phyloP scores from a whole-genome alignment of 2,113 vertebrate genomes.

The Formicarius rufipectus region DNA sequence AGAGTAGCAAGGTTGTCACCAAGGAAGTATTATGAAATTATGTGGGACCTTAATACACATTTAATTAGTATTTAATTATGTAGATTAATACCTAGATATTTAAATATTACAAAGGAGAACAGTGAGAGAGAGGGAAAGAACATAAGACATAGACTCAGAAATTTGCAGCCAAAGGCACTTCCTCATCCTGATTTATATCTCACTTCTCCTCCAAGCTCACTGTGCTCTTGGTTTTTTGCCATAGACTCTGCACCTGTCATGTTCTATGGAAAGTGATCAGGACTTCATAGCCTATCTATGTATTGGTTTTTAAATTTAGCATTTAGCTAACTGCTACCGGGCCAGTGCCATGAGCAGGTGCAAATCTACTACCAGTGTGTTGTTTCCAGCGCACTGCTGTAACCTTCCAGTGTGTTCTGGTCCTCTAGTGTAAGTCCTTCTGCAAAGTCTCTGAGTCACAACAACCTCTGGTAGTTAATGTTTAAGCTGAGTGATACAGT shows the following conservation, averaged over 20 bases:
- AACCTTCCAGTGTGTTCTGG: not conserved
- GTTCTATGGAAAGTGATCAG: not conserved
- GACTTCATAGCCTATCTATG: not conserved
- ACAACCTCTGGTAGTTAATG: not conserved
- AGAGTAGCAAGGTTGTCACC: not conserved
- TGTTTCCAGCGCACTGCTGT: not conserved
- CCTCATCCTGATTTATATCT: not conserved
- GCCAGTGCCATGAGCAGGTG: not conserved
- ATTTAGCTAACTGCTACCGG: not conserved
- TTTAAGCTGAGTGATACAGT: not conserved
- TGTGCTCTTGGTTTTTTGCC: not conserved
- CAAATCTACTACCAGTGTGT: not conserved
- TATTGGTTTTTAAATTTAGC: not conserved
- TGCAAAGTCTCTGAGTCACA: not conserved
- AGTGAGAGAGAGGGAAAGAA: not conserved
- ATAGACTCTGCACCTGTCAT: not conserved
- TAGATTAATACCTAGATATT: not conserved
- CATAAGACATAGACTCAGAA: not conserved
- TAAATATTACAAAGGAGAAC: not conserved
- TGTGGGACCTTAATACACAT: not conserved
- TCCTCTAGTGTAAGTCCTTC: not conserved
- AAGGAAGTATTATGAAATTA: not conserved
- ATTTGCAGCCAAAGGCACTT: not conserved
- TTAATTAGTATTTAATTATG: not conserved
- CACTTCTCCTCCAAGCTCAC: not conserved